Conservation (phyloP, 1,140 invertebrate genomes). For the Mactra quadrangularis region DNA sequence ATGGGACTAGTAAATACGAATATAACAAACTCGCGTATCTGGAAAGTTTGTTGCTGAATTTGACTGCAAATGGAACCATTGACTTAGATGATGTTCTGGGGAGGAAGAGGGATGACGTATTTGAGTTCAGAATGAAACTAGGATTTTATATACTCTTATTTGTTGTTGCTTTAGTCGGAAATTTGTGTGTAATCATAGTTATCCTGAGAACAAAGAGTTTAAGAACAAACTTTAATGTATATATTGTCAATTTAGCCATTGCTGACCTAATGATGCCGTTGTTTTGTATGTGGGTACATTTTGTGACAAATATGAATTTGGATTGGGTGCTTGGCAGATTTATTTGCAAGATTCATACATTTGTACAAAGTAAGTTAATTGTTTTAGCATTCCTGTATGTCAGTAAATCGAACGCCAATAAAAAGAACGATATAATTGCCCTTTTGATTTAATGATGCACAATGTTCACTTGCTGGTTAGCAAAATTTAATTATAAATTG, state of each 20-base stretch:
- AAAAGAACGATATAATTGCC: background rate
- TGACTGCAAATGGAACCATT: slow-evolving; percentile 6
- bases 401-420: background rate
- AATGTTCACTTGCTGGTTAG: background rate
- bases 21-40: background rate
- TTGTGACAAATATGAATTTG: slow-evolving; percentile 76
- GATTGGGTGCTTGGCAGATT: slow-evolving; percentile 82
- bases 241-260: slow-evolving; percentile 95
- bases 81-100: slow-evolving; percentile 7
- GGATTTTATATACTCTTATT: slow-evolving; percentile 73
- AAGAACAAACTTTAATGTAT: slow-evolving; percentile 89
- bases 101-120: slow-evolving; percentile 31
- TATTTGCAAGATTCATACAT: slow-evolving; percentile 84
- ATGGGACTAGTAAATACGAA: too few species aligned
- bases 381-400: background rate
- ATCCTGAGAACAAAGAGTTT: slow-evolving; percentile 69
- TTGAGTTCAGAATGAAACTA: slow-evolving; percentile 72
- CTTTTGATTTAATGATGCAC: background rate
- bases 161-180: slow-evolving; percentile 70
- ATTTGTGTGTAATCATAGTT: slow-evolving; percentile 73
- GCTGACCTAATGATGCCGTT: slow-evolving; percentile 91
- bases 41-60: background rate
- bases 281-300: slow-evolving; percentile 85
- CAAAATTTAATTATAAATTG: background rate
- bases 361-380: slow-evolving; percentile 83